Base-by-base conservation (phyloP, 2,888 invertebrate species). In the Leptinotarsa haldemani region DNA sequence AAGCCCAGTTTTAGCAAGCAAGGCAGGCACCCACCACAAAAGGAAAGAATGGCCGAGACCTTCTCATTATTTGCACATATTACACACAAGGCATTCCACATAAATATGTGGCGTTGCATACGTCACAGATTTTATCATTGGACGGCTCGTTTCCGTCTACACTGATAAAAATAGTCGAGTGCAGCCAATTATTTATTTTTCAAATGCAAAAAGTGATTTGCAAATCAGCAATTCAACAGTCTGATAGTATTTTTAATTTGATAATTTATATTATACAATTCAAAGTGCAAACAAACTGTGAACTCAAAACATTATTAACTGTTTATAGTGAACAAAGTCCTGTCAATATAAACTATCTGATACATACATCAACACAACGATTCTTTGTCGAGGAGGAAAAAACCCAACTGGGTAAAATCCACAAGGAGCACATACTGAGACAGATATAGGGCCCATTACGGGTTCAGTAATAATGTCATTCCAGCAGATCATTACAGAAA, bases 61-160 rank as follows among this genome's bases (percentile, higher is more conserved):
- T 76, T 79, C 80, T 82, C 85, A 85, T 86, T 86, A 85, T 85
- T 86, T 84, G 83, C 83, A 84, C 79, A 85, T 85, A 86, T 85
- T 85, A 85, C 85, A 84, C 78, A 77, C 79, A 74, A 74, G 77
- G 75, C 79, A 75, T 74, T 74, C 72, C 74, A 70, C 77, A 77
- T 76, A 78, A 76, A 77, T 72, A 75, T 70, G 22, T 56, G 46
- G 68, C 53, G 40, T 46, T 68, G 58, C 56, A 56, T 85, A 86
- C 85, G 84, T 86, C 86, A 86, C 83, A 70, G 82, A 83, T 81
- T 85, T 86, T 85, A 85, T 85, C 81, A 80, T 81, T 82, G 80
- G 80, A 81, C 84, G 85, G 83, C 80, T 83, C 79, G 77, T 82
- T 82, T 81, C 78, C 76, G 77, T 81, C 68, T 68, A 68, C 61